Conservation (phyloP, 2,888 invertebrate genomes). For the Hetaerina titia region DNA sequence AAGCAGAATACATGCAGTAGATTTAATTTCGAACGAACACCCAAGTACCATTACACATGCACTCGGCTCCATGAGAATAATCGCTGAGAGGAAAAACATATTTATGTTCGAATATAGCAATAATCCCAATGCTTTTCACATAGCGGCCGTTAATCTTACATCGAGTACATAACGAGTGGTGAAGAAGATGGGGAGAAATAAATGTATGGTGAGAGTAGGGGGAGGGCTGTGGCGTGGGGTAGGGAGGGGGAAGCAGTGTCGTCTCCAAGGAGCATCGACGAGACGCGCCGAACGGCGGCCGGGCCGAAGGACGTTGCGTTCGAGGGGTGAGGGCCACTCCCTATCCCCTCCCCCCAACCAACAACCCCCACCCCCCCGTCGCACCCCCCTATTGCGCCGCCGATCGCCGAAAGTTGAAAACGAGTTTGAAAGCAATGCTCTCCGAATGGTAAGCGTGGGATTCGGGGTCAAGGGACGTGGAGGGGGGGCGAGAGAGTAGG, state of each 20-base stretch:
- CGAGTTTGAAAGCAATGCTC: slow-evolving; percentile 46
- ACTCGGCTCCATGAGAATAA: too few relatives aligned
- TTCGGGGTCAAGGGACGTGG: not conserved
- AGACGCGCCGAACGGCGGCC: slow-evolving; percentile 12
- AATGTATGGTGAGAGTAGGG: not conserved
- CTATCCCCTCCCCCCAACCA: not conserved
- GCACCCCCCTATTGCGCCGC: not conserved
- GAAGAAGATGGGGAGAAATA: not conserved
- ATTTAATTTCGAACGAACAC: too few relatives aligned
- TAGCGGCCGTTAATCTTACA: too few relatives aligned
- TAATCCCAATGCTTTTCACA: too few relatives aligned
- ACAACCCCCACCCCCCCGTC: not conserved
- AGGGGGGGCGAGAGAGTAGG: not conserved
- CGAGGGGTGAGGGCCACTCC: not conserved
- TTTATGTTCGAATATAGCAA: too few relatives aligned
- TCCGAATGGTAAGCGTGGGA: slow-evolving; percentile 49
- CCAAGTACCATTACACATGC: too few relatives aligned
- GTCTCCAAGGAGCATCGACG: not conserved
- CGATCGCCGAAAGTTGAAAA: slow-evolving; percentile 42
- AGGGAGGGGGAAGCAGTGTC: not conserved
- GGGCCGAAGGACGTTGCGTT: not conserved
- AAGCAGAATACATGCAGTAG: too few relatives aligned
- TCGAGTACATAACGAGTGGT: too few relatives aligned
- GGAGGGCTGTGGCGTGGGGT: not conserved
- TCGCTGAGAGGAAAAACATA: too few relatives aligned